Evolutionary conservation across 2,888 invertebrate genomes (phyloP), one percentile per base, ranked within the genome.

Genomic region (Limnephilus lunatus): DNA sequence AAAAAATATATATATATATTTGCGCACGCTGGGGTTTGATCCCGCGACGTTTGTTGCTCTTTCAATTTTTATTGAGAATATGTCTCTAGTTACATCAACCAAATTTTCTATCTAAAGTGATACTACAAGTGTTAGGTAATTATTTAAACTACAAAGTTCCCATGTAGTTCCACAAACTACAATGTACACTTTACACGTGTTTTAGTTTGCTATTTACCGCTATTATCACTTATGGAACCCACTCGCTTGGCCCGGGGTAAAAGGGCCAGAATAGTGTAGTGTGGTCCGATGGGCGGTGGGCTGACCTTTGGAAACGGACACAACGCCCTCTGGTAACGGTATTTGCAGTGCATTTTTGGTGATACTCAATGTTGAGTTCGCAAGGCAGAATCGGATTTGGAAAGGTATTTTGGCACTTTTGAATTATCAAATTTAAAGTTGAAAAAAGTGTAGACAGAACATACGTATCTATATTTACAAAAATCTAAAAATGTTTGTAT

Each of bases 301-400:
- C 39, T 85, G 85, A 85, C 85, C 85, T 85, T 85, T 85, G 31
- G 44, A 85, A 85, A 85, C 44, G 7, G 30, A 85, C 44, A 85
- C 85, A 39, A 85, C 44, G 85, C 35, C 85, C 85, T 85, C 39
- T 19, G 11, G 32, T 39, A 85, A 35, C n/a, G 85, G 32, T 39
- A 15, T 35, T 85, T 39, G 85, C 85, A n/a, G 39, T 85, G 85
- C 35, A 85, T 85, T 85, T 85, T 85, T 39, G 85, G 83, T 83
- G 83, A 83, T 32, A 83, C 35, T 32, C 83, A 19, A 19, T 83
- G 83, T 32, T 83, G 83, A 35, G 83, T 31, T 83, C 31, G 19
- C 31, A 7, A 30, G 30, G 19, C 83, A 31, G 83, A 83, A 31
- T 83, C 83, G 83, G 82, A 32, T 30, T 31, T 14, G 9, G 32